A percentile compares a stretch with the other conserved stretches of the same genome.
These are phyloP conservation scores for Megalopta genalis DNA, from an alignment of 1,140 invertebrate genomes.

Conservation along the genomic window DNA sequence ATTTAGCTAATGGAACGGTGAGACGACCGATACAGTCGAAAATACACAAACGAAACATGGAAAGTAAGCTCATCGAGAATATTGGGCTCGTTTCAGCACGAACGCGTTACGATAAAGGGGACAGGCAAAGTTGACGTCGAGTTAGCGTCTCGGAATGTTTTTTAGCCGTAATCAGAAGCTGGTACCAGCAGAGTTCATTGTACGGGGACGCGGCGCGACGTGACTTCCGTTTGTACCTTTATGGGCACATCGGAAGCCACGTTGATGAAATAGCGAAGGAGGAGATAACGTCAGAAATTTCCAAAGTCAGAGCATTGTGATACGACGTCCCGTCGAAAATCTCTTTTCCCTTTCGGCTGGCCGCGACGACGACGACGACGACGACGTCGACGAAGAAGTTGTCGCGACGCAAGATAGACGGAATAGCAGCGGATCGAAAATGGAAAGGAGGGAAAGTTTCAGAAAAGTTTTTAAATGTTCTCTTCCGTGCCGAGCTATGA, in stretches of 20 bases:
- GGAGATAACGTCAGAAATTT: slow-evolving; percentile 49
- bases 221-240: slow-evolving; percentile 47
- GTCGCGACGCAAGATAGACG: not conserved
- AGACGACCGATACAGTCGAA: no score
- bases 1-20: no score
- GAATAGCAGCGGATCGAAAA: not conserved
- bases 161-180: slow-evolving; percentile 20
- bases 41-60: no score
- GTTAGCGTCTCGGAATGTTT: slow-evolving; percentile 1
- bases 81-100: no score
- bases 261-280: slow-evolving; percentile 31
- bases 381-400: not conserved
- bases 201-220: slow-evolving; percentile 30
- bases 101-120: not conserved
- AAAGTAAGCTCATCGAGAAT: no score
- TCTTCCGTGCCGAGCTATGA: not conserved
- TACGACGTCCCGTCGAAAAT: slow-evolving; percentile 4
- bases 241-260: slow-evolving; percentile 25
- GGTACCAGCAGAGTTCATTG: slow-evolving; percentile 43
- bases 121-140: not conserved
- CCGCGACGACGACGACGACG: no score
- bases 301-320: slow-evolving; percentile 27
- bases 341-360: not conserved
- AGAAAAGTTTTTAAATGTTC: not conserved
- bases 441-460: not conserved